These are phyloP conservation scores for Sebastes vulpes DNA, from an alignment of 2,797 vertebrate genomes.

Conservation along the genomic window DNA sequence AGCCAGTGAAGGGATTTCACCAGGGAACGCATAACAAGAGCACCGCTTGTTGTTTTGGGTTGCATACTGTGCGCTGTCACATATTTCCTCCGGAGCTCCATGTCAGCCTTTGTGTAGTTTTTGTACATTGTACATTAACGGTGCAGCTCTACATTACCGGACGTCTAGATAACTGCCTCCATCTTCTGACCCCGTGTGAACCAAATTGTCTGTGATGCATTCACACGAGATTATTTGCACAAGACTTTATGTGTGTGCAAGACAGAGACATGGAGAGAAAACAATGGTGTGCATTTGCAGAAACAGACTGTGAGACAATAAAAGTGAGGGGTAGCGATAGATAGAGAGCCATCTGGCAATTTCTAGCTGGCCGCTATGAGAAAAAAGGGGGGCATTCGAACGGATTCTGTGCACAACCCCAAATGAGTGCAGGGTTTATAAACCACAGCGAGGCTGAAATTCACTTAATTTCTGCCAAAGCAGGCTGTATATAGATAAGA, in stretches of 20 bases:
- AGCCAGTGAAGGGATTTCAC: slow-evolving; percentile 15
- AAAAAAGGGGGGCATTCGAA: slow-evolving; percentile 13
- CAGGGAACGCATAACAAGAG: slow-evolving; percentile 16
- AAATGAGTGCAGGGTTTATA: slow-evolving; percentile 43
- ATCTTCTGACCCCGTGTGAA: slow-evolving; percentile 15
- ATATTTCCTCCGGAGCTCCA: slow-evolving; percentile 45
- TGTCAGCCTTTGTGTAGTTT: slow-evolving; percentile 13
- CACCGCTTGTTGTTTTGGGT: slow-evolving; percentile 40
- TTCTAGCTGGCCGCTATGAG: slow-evolving; percentile 30
- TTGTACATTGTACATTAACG: background rate
- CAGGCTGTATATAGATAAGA: slow-evolving; percentile 55
- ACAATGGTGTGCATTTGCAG: background rate
- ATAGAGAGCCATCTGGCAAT: slow-evolving; percentile 66
- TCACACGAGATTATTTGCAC: slow-evolving; percentile 14
- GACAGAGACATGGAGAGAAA: background rate
- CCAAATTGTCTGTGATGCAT: slow-evolving; percentile 17
- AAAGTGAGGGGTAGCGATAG: slow-evolving; percentile 16
- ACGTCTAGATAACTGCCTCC: background rate
- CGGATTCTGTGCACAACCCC: slow-evolving; percentile 14
- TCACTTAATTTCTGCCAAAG: slow-evolving; percentile 47
- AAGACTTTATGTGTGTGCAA: slow-evolving; percentile 16
- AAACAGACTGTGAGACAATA: slow-evolving; percentile 43
- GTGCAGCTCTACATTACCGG: background rate
- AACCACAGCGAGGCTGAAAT: slow-evolving; percentile 32
- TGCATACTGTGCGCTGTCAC: slow-evolving; percentile 40